These are phyloP conservation scores for Bellardia pandia DNA, from an alignment of 2,888 invertebrate species.

Conservation along the genomic window DNA sequence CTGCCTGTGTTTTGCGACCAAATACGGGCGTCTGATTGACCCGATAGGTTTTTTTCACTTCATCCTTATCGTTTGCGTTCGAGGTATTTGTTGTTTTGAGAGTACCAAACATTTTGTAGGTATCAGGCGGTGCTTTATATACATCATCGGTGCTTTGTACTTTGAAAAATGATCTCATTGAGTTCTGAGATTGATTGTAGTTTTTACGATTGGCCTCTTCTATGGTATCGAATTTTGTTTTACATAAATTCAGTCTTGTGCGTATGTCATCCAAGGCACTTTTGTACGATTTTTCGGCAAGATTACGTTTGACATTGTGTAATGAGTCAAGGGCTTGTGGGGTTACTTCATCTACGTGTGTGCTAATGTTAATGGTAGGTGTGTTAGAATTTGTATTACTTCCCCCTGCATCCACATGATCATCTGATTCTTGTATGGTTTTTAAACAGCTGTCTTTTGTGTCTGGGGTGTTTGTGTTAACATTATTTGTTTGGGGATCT, in stretches of 20 bases:
- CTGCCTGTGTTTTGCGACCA: slow-evolving; percentile 78
- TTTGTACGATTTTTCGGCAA: slow-evolving; percentile 79
- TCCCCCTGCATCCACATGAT: slow-evolving; percentile 9
- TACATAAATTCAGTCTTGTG: slow-evolving; percentile 82
- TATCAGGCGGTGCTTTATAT: slow-evolving; percentile 78
- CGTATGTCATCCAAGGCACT: slow-evolving; percentile 83
- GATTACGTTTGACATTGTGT: slow-evolving; percentile 75
- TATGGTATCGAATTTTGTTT: slow-evolving; percentile 82
- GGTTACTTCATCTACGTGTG: slow-evolving; percentile 51
- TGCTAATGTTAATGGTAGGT: slow-evolving; percentile 5
- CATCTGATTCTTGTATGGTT: slow-evolving; percentile 58
- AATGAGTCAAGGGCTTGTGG: slow-evolving; percentile 67
- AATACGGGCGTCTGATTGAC: slow-evolving; percentile 84
- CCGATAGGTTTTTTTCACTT: slow-evolving; percentile 77
- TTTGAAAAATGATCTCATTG: slow-evolving; percentile 82
- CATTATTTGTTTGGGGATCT: slow-evolving; percentile 38
- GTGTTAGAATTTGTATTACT: neutral
- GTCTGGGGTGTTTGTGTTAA: slow-evolving; percentile 12
- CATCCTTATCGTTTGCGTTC: slow-evolving; percentile 50
- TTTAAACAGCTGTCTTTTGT: slow-evolving; percentile 54
- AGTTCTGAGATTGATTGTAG: slow-evolving; percentile 80
- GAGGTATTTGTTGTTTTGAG: slow-evolving; percentile 76
- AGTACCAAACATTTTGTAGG: slow-evolving; percentile 80
- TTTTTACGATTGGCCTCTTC: slow-evolving; percentile 82
- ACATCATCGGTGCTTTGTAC: slow-evolving; percentile 74